These are phyloP conservation scores for Parnassius apollo DNA, from an alignment of 2,888 invertebrate species.

Conservation along the genomic window DNA sequence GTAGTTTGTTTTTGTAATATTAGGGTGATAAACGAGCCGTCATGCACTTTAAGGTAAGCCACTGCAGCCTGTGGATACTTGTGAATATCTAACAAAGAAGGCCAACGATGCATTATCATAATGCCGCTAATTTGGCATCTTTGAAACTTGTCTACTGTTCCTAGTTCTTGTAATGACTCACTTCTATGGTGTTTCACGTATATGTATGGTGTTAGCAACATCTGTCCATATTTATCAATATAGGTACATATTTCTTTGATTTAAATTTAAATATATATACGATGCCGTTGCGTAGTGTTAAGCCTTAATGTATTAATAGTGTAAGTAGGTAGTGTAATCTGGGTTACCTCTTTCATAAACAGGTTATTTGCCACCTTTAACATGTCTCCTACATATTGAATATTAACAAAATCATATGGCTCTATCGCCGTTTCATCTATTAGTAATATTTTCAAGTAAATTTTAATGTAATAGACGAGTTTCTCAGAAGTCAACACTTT, in stretches of 20 bases:
- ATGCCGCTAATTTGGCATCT: background rate
- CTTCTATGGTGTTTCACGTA: background rate
- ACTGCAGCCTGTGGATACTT: no score
- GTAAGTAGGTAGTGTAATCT: background rate
- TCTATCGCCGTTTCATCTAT: constrained; percentile 12
- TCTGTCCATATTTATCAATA: background rate
- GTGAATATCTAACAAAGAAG: no score
- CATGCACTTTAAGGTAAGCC: no score
- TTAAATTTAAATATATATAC: background rate
- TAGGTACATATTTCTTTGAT: background rate
- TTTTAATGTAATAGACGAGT: constrained; percentile 2
- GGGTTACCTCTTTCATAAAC: constrained; percentile 24
- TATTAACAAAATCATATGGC: constrained; percentile 2
- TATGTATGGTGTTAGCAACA: background rate
- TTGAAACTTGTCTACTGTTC: background rate
- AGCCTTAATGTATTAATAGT: background rate
- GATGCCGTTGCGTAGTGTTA: background rate
- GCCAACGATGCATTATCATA: no score
- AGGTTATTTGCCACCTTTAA: constrained; percentile 20
- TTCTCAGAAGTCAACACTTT: constrained; percentile 1
- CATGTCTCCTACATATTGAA: constrained; percentile 24
- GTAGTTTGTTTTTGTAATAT: no score
- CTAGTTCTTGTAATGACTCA: background rate
- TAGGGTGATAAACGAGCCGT: no score
- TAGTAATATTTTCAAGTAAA: background rate